Percentiles rank a stretch among this genome's conserved stretches.
These are phyloP conservation scores for Augiades crinisus DNA, from an alignment of 2,888 invertebrate species.

Conservation along the genomic window DNA sequence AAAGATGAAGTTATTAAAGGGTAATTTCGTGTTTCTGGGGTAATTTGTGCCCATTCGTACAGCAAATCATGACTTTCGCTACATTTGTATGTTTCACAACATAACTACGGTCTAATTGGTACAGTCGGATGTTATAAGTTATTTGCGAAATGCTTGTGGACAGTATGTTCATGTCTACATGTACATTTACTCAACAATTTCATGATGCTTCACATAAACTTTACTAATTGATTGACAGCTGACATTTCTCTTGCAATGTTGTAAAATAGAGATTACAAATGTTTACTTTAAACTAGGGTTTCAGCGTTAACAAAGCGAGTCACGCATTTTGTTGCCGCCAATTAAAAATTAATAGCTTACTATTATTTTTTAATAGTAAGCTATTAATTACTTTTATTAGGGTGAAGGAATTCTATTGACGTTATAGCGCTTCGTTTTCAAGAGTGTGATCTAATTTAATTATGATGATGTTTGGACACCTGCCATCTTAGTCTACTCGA, in stretches of 20 bases:
- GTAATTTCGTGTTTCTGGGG: constrained; percentile 43
- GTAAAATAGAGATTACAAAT: neutral
- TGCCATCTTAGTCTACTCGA: too few species aligned
- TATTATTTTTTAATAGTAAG: too few species aligned
- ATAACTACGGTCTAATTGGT: constrained; percentile 44
- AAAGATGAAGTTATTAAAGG: constrained; percentile 46
- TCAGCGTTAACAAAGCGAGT: too few species aligned
- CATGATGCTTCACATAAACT: constrained; percentile 1
- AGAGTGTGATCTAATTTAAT: too few species aligned
- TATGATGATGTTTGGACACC: too few species aligned
- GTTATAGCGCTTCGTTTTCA: too few species aligned
- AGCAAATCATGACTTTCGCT: constrained; percentile 59
- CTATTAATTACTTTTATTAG: too few species aligned
- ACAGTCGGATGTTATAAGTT: constrained; percentile 42
- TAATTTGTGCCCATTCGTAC: constrained; percentile 43
- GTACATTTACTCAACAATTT: constrained; percentile 13
- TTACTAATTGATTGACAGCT: constrained; percentile 12
- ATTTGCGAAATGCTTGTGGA: constrained; percentile 26
- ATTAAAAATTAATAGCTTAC: too few species aligned
- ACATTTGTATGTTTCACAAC: constrained; percentile 42
- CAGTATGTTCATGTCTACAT: constrained; percentile 17
- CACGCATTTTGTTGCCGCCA: too few species aligned
- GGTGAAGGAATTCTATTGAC: too few species aligned
- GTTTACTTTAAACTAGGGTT: neutral
- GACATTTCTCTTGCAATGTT: constrained; percentile 13